Conservation (phyloP, 2,113 vertebrate species). For the Spilogale gracilis region DNA sequence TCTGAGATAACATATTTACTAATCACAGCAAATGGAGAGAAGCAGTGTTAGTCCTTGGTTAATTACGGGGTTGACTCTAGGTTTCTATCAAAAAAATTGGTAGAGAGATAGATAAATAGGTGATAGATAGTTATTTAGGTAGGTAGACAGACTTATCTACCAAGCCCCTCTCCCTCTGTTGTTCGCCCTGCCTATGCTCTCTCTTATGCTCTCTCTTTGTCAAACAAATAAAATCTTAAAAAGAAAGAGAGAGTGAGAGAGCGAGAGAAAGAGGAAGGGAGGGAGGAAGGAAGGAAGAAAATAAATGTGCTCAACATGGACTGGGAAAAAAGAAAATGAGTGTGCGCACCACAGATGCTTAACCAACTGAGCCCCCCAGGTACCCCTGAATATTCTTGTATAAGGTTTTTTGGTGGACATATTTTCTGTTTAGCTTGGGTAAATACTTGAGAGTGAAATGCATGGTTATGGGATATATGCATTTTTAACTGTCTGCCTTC, state of each 20-base stretch:
- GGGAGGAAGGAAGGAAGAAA: not conserved
- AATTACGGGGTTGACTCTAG: not conserved
- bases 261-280: not conserved
- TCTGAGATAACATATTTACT: not conserved
- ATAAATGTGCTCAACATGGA: not conserved
- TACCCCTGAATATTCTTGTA: not conserved
- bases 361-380: not conserved
- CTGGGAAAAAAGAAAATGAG: not conserved
- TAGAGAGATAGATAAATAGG: not conserved
- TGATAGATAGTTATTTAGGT: not conserved
- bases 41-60: not conserved
- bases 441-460: not conserved
- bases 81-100: not conserved
- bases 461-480: not conserved
- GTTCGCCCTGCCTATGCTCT: too few species aligned
- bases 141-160: not conserved
- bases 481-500: not conserved
- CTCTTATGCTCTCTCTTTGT: too few species aligned
- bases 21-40: not conserved
- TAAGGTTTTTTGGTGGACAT: not conserved
- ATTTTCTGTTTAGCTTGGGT: not conserved
- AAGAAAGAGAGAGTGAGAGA: not conserved
- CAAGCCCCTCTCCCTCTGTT: not conserved
- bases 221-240: too few species aligned
- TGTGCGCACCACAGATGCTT: too few species aligned